These are phyloP conservation scores for Drosophila planitibia DNA, from an alignment of 2,888 invertebrate species.

Conservation along the genomic window DNA sequence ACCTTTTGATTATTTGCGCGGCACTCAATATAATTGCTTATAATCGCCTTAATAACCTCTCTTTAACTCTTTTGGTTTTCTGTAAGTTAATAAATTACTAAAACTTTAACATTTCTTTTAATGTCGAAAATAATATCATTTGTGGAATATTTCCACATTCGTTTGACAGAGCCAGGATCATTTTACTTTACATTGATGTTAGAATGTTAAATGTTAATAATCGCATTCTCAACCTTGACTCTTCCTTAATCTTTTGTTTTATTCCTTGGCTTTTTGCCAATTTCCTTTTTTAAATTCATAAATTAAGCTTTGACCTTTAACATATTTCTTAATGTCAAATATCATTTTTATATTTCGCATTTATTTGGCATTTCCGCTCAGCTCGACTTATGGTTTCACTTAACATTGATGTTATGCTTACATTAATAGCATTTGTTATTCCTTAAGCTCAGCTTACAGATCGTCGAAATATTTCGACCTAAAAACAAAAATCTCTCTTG, in stretches of 20 bases:
- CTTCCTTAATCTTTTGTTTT: background rate
- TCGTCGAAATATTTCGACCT: background rate
- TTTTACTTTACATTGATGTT: background rate
- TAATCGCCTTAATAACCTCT: conserved; percentile 20
- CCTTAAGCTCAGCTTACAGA: background rate
- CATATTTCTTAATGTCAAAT: background rate
- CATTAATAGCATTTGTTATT: background rate
- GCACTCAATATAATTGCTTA: conserved; percentile 35
- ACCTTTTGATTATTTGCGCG: conserved; percentile 39
- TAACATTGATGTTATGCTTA: background rate
- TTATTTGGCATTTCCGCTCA: background rate
- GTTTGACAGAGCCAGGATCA: background rate
- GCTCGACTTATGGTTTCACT: background rate
- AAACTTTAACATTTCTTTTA: background rate
- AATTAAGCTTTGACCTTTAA: background rate
- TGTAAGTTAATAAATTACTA: background rate
- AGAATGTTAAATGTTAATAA: background rate
- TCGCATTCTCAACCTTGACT: background rate
- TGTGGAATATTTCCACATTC: background rate
- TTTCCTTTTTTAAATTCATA: background rate
- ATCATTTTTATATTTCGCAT: background rate
- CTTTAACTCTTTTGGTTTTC: conserved; percentile 5
- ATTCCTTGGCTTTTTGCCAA: background rate
- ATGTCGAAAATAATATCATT: background rate
- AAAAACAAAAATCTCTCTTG: too few species aligned